These are phyloP conservation scores for Brachionus sp. DNA, from an alignment of 1,140 invertebrate genomes.

Conservation along the genomic window DNA sequence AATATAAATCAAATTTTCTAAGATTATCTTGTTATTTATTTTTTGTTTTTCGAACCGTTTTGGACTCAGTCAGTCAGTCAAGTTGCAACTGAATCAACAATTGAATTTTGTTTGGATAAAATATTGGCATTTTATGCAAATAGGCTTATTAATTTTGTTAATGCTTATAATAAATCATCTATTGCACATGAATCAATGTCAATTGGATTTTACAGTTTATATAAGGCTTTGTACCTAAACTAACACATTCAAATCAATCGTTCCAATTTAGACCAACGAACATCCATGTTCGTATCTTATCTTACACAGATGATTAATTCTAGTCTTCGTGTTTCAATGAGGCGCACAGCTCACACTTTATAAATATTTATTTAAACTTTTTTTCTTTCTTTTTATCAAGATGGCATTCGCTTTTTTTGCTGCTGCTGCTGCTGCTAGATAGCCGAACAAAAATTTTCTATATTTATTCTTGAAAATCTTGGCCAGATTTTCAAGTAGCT, in stretches of 20 bases:
- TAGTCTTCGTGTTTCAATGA: neutral
- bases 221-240: neutral
- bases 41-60: neutral
- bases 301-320: neutral
- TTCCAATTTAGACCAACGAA: neutral
- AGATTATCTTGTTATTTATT: conserved; percentile 12
- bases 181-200: conserved; percentile 11
- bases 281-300: neutral
- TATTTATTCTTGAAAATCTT: neutral
- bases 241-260: neutral
- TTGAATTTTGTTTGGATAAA: neutral
- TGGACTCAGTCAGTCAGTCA: neutral
- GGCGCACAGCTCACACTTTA: neutral
- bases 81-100: conserved; percentile 1
- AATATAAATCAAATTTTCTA: conserved; percentile 25
- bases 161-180: conserved; percentile 3
- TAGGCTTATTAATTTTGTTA: neutral
- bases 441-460: neutral
- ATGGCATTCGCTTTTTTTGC: neutral
- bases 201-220: neutral
- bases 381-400: neutral
- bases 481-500: neutral
- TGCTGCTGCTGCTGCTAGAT: conserved; percentile 13
- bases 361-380: conserved; percentile 39
- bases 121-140: conserved; percentile 34